Evolutionary conservation across 2,797 vertebrate genomes (phyloP), one percentile per base, ranked within the genome.

Genomic region (Triplophysa yarkandensis): DNA sequence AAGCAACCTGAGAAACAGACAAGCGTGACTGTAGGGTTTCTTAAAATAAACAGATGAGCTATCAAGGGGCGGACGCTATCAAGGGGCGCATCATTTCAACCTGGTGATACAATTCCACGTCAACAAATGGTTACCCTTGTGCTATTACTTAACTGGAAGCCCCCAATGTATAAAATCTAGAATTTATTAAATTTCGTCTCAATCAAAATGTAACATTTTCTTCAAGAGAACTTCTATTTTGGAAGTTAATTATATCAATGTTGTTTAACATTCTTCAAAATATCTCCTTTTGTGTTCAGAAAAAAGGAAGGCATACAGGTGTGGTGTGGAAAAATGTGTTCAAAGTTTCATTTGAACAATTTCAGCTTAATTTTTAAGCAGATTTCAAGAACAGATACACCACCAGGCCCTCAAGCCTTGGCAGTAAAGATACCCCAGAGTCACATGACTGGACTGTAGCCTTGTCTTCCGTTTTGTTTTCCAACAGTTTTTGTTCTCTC

Each of bases 391-490:
- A 25, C 25, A 14, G 54, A 58, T 9, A 32, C 54, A 58, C 32
- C 48, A 64, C 71, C 25, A 55, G 61, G 19, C 27, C 36, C 62
- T 46, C 4, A 34, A 74, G 71, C 27, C 19, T 44, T 57, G 71
- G 39, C 62, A 74, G 52, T 14, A 46, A n/a, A 52, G 39, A 16
- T 74, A 57, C 62, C 61, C 50, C 25, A 34, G 50, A 66, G 50
- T 74, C 71, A 66, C 71, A 74, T 66, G 62, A 74, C 50, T 57
- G 52, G 39, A 58, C 4, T 19, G 28, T 9, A 58, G 52, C 71
- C 50, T 66, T 66, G 39, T 32, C 28, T 17, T 34, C 76, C 64
- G 52, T 77, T 67, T 66, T 61, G 32, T 69, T 68, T 76, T 62
- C 30, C 19, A 32, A 44, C 50, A 25, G 36, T 32, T 74, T 65